These are phyloP conservation scores for Aleadryas rufinucha DNA, from an alignment of 2,113 vertebrate species.

Conservation along the genomic window DNA sequence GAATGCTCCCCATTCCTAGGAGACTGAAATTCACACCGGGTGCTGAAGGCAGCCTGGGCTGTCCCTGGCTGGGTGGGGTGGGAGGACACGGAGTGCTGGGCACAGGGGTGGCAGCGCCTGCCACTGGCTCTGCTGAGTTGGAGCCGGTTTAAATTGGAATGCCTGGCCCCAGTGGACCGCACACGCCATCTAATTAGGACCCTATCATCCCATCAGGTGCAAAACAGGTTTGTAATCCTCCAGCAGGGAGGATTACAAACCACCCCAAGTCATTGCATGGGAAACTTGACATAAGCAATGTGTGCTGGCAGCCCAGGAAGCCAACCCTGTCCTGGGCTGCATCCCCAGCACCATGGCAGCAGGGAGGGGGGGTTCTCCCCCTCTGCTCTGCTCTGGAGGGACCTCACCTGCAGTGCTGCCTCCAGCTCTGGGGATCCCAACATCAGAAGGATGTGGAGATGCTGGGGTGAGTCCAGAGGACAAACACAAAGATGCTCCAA, in stretches of 20 bases:
- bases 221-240: too few species aligned
- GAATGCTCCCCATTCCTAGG: neutral
- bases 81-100: neutral
- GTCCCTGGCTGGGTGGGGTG: neutral
- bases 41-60: neutral
- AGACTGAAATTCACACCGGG: fast-evolving
- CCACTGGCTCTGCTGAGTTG: neutral
- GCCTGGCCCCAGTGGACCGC: neutral
- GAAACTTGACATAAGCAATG: neutral
- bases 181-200: neutral
- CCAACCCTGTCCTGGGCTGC: neutral
- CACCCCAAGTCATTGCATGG: neutral
- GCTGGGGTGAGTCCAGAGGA: neutral
- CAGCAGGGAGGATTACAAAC: neutral
- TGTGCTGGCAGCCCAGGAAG: neutral
- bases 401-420: neutral
- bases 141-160: neutral
- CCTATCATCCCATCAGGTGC: neutral
- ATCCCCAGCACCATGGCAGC: neutral
- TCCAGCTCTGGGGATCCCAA: neutral
- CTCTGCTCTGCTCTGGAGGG: neutral
- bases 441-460: neutral
- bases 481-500: too few species aligned
- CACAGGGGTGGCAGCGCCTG: neutral
- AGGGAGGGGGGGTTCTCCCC: neutral